Base-by-base conservation (phyloP, 2,888 invertebrate species). In the Cosmia trapezina region DNA sequence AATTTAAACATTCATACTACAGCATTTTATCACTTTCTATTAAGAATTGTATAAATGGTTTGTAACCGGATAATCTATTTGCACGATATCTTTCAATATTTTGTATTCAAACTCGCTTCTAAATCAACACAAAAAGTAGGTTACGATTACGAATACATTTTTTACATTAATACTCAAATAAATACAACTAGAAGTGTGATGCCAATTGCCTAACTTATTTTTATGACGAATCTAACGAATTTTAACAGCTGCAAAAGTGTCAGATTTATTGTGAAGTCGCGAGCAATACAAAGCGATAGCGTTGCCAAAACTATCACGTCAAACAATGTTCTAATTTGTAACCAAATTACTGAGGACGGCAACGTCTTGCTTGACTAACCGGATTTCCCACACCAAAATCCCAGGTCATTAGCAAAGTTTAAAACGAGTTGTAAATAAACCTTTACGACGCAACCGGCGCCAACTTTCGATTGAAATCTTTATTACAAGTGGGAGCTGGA, bases 241-340 rank as follows among this genome's bases (percentile, higher is more conserved):
- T 63, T 62, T 51, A 76, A 74, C 68, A 74, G 78, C 67, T 78
- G 72, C 73, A 69, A 70, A 76, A 74, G 14, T 76, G 69, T 54
- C 61, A 74, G 54, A 76, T 83, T 81, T 83, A 86, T 81, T 74
- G 71, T 66, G 51, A 63, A 51, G 33, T 53, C 49, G 71, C 72
- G 63, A 74, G 37, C 64, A 65, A 73, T 65, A 83, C 73, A 81
- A 81, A 79, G 56, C 78, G 47, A 51, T 53, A 78, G 63, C 68
- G 81, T 72, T 88, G 87, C 87, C 87, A 90, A 86, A 80, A 70
- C 61, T 64, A 66, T 86, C 86, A 84, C 85, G 85, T 87, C 84
- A 87, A 81, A 73, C 75, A 73, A 80, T 80, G 81, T 78, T 72
- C 81, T 86, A 79, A 76, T 74, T 78, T 77, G 28, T 28, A 28